Evolutionary conservation across 1,140 invertebrate species (phyloP).

Genomic region (Leucophenga varia): DNA sequence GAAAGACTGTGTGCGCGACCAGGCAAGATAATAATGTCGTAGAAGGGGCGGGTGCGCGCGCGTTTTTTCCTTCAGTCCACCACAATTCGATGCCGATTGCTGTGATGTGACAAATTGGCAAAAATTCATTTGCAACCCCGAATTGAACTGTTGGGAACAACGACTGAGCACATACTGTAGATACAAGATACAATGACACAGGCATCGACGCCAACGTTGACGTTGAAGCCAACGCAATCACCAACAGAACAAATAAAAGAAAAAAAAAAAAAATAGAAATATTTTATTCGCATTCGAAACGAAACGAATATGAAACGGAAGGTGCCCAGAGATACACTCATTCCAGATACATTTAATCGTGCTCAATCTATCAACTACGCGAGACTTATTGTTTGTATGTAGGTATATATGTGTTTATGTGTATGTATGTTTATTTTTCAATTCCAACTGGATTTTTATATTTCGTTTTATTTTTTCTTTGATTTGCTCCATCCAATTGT

Average conservation of each 20-base stretch:
- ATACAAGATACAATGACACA: slow-evolving; percentile 42
- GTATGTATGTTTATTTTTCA: slow-evolving; percentile 50
- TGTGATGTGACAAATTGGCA: no score
- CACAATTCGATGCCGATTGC: no score
- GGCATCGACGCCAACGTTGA: slow-evolving; percentile 1
- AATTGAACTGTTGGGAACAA: slow-evolving; percentile 14
- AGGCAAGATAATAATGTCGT: no score
- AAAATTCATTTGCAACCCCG: slow-evolving; percentile 34
- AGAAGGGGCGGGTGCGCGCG: no score
- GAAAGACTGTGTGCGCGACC: slow-evolving; percentile 26
- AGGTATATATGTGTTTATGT: neutral
- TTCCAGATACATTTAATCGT: neutral
- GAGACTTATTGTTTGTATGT: slow-evolving; percentile 3
- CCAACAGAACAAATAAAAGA: slow-evolving; percentile 27
- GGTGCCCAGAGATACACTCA: slow-evolving; percentile 12
- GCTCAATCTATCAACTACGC: slow-evolving; percentile 3
- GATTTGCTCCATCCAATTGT: slow-evolving; percentile 40
- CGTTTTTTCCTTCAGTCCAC: no score
- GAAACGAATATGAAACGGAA: slow-evolving; percentile 26
- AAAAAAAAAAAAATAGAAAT: slow-evolving; percentile 35
- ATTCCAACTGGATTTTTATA: slow-evolving; percentile 23
- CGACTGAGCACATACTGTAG: neutral
- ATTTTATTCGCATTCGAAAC: neutral
- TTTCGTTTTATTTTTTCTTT: slow-evolving; percentile 24
- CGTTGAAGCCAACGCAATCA: neutral